Percentiles rank a stretch among this genome's conserved stretches.
Conservation (phyloP, 53 echinoderm and acorn worm species). For the Temnopleurus reevesii region DNA sequence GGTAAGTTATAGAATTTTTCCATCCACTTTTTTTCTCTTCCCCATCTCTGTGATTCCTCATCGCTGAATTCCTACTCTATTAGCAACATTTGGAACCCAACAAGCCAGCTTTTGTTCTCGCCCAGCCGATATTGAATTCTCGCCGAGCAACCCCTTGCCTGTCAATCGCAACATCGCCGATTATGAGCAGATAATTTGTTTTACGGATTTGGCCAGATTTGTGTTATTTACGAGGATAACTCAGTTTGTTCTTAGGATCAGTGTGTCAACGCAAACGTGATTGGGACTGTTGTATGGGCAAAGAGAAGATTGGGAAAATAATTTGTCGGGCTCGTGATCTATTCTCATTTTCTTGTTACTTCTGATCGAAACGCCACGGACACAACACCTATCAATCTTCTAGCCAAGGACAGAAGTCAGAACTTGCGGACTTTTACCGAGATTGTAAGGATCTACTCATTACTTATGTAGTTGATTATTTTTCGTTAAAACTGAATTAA, state of each 20-base stretch:
- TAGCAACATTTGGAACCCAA: constrained; percentile 19
- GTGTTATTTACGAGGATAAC: constrained; percentile 49
- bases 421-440: background rate
- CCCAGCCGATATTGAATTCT: background rate
- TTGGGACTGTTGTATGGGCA: background rate
- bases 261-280: constrained; percentile 30
- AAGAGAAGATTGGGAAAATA: constrained; percentile 9
- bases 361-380: background rate
- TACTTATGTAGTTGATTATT: no score
- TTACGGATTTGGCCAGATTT: constrained; percentile 39
- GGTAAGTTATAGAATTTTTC: constrained; percentile 26
- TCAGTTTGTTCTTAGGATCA: constrained; percentile 39
- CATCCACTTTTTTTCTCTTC: background rate
- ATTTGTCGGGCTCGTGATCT: background rate
- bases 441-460: background rate
- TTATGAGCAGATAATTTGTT: constrained; percentile 24
- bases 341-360: constrained; percentile 15
- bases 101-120: constrained; percentile 36
- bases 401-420: background rate
- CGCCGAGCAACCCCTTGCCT: background rate
- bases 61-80: constrained; percentile 12
- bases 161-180: constrained; percentile 38
- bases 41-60: background rate
- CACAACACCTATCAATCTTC: background rate
- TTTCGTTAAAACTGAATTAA: no score